These are phyloP conservation scores for Oxystoma pomonae DNA, from an alignment of 2,888 invertebrate species.

Conservation along the genomic window DNA sequence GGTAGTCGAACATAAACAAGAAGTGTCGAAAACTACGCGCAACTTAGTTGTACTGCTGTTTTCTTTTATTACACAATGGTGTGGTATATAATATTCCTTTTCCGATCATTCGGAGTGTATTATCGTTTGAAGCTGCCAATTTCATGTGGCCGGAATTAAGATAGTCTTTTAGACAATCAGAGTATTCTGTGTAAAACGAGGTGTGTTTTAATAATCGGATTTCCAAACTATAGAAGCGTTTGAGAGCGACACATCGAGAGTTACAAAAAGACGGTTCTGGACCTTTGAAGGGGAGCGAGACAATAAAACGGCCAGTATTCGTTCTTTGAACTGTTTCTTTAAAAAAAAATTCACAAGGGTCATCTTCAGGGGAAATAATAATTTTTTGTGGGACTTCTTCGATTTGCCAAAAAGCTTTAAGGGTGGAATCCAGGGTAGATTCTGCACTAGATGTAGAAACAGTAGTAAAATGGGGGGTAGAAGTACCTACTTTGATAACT, in stretches of 20 bases:
- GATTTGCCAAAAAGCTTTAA: background rate
- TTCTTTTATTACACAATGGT: background rate
- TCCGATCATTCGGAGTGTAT: background rate
- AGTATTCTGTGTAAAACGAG: background rate
- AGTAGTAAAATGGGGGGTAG: too few species aligned
- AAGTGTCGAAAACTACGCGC: background rate
- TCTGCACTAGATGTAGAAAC: too few species aligned
- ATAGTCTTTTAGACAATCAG: background rate
- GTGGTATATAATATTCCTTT: too few species aligned
- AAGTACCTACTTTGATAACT: too few species aligned
- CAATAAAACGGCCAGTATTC: background rate
- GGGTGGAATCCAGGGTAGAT: background rate
- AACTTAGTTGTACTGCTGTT: conserved; percentile 6
- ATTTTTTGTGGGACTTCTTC: background rate
- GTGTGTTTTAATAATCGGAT: background rate
- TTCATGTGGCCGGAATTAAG: background rate
- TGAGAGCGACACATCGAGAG: background rate
- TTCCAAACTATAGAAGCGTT: background rate
- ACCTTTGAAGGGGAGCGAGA: background rate
- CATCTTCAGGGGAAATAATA: background rate
- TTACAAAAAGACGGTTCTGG: background rate
- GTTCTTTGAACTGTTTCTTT: background rate
- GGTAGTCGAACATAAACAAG: background rate
- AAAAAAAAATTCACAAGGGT: background rate
- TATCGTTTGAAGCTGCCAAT: background rate